Evolutionary conservation across 2,113 vertebrate genomes (phyloP).

Genomic region (Anguilla rostrata): DNA sequence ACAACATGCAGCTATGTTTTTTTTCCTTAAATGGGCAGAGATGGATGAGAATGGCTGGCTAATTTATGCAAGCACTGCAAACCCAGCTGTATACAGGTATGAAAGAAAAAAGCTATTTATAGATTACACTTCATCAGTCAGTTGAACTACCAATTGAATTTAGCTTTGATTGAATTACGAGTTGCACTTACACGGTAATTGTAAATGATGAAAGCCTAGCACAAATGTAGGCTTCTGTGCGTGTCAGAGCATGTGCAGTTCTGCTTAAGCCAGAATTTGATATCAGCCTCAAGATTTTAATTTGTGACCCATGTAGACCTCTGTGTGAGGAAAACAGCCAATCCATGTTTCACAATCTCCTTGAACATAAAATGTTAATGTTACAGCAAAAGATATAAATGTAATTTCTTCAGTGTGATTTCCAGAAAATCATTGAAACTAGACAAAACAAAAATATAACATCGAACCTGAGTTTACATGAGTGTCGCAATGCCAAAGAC

Average conservation of each 20-base stretch:
- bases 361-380: background rate
- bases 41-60: background rate
- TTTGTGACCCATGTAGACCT: background rate
- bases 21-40: too few relatives aligned
- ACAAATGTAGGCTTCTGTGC: background rate
- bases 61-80: background rate
- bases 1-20: too few relatives aligned
- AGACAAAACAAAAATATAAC: background rate
- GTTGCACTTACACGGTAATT: background rate
- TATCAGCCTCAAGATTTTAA: conserved; percentile 1
- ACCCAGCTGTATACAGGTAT: background rate
- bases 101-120: background rate
- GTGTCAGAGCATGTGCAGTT: background rate
- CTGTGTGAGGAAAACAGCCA: background rate
- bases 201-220: background rate
- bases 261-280: background rate
- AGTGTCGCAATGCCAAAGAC: background rate
- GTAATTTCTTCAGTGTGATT: background rate
- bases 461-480: background rate
- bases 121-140: background rate
- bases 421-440: background rate
- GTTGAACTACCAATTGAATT: background rate
- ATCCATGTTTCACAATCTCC: background rate
- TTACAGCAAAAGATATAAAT: background rate
- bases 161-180: conserved; percentile 4